These are phyloP conservation scores for Acheta domesticus DNA, from an alignment of 2,888 invertebrate species.

Conservation along the genomic window DNA sequence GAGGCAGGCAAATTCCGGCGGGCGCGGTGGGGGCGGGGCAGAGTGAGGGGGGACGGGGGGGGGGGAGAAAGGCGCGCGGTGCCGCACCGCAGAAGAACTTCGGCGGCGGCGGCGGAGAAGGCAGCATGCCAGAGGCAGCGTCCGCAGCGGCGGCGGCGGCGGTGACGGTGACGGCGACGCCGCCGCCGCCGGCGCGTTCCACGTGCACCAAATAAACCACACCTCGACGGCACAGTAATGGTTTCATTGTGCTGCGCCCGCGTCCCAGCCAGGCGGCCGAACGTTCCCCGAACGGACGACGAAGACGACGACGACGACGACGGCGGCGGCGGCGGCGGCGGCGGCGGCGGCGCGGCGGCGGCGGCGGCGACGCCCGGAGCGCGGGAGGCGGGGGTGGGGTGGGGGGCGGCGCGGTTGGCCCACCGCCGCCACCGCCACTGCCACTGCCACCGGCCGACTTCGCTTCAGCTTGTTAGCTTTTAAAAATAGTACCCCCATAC, in stretches of 20 bases:
- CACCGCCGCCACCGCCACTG: neutral
- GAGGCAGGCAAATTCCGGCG: slow-evolving; percentile 18
- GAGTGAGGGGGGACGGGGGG: neutral
- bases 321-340: no score
- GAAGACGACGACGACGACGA: no score
- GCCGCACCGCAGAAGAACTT: neutral
- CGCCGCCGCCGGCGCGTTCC: neutral
- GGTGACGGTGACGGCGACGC: neutral
- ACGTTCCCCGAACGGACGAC: no score
- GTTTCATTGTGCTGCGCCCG: slow-evolving; percentile 8
- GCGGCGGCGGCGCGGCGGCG: no score
- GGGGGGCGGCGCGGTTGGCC: neutral
- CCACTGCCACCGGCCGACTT: neutral
- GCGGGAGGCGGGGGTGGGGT: no score
- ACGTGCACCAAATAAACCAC: neutral
- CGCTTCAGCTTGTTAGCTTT: neutral
- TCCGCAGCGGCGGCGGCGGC: no score
- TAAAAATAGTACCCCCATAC: neutral
- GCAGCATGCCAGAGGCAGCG: no score
- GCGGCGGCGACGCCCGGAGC: no score
- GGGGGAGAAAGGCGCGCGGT: neutral
- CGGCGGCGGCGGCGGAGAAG: neutral
- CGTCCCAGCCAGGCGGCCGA: neutral
- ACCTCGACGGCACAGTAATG: neutral
- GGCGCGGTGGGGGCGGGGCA: neutral